A percentile compares a stretch with the other conserved stretches of the same genome.
Evolutionary conservation across 2,888 invertebrate species (phyloP).

Genomic region (Leptarthrus brevirostris): DNA sequence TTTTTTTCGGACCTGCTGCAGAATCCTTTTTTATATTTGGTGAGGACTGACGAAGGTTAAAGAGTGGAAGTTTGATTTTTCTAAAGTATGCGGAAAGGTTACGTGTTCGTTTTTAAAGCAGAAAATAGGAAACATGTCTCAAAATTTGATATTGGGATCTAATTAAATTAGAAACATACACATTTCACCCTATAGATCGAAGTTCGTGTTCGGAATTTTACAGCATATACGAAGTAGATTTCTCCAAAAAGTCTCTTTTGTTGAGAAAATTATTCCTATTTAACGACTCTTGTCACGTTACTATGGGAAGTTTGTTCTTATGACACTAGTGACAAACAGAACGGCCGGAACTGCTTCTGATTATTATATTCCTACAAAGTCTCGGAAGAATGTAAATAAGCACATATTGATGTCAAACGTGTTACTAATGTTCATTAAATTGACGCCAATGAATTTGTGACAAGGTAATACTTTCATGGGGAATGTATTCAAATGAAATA

Average conservation of each 20-base stretch:
- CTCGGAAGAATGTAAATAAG: not conserved
- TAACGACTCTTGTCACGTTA: constrained; percentile 16
- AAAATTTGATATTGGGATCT: not conserved
- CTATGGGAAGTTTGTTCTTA: not conserved
- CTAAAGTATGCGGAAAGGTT: too few relatives aligned
- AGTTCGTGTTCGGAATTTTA: constrained; percentile 37
- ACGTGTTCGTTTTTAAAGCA: not conserved
- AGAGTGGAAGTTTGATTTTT: too few relatives aligned
- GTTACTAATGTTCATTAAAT: not conserved
- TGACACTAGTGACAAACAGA: not conserved
- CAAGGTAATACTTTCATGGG: not conserved
- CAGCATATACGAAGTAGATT: not conserved
- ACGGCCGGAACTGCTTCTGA: not conserved
- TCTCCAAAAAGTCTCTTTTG: not conserved
- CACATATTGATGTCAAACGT: constrained; percentile 1
- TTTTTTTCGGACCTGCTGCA: too few relatives aligned
- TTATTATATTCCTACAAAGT: not conserved
- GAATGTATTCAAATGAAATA: not conserved
- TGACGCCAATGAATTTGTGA: not conserved
- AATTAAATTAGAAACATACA: constrained; percentile 22
- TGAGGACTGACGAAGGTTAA: too few relatives aligned
- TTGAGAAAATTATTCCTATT: not conserved
- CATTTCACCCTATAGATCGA: not conserved
- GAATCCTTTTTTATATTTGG: too few relatives aligned
- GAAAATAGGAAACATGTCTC: not conserved